These are phyloP conservation scores for Erebia aethiops DNA, from an alignment of 2,888 invertebrate species.

Conservation along the genomic window DNA sequence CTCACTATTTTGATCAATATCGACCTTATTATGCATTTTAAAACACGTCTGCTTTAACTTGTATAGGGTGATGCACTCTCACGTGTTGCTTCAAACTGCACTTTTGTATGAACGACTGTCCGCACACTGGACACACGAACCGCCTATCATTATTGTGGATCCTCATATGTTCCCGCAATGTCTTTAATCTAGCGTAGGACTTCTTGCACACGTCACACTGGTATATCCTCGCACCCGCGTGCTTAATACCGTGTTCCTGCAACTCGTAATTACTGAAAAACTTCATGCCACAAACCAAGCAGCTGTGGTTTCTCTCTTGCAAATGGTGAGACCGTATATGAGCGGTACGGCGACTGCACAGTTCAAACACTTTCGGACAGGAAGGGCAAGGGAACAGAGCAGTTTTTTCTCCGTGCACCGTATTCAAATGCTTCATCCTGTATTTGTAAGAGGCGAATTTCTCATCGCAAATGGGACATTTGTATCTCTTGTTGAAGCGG, in stretches of 20 bases:
- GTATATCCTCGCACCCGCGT: slow-evolving; percentile 79
- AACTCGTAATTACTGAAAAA: slow-evolving; percentile 82
- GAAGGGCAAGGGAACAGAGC: slow-evolving; percentile 71
- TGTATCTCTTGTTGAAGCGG: slow-evolving; percentile 69
- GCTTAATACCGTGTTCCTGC: slow-evolving; percentile 80
- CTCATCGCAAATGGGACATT: slow-evolving; percentile 75
- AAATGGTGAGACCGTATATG: slow-evolving; percentile 72
- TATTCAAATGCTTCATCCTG: slow-evolving; percentile 67
- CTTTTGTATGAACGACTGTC: slow-evolving; percentile 73
- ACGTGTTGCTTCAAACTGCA: slow-evolving; percentile 74
- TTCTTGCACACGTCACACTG: slow-evolving; percentile 81
- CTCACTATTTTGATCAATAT: neutral
- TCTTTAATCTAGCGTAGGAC: slow-evolving; percentile 71
- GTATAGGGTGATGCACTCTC: slow-evolving; percentile 71
- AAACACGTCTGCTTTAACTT: slow-evolving; percentile 57
- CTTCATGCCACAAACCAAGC: slow-evolving; percentile 77
- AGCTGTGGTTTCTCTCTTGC: slow-evolving; percentile 76
- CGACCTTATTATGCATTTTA: slow-evolving; percentile 29
- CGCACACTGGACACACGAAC: slow-evolving; percentile 70
- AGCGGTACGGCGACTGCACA: slow-evolving; percentile 70
- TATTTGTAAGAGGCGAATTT: slow-evolving; percentile 74
- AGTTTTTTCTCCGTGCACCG: slow-evolving; percentile 69
- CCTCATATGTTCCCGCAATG: slow-evolving; percentile 74
- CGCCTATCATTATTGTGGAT: slow-evolving; percentile 74
- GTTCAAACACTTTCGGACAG: slow-evolving; percentile 70